Evolutionary conservation across 1,140 invertebrate species (phyloP), one percentile per base, ranked within the genome.

Genomic region (Aphidius gifuensis): DNA sequence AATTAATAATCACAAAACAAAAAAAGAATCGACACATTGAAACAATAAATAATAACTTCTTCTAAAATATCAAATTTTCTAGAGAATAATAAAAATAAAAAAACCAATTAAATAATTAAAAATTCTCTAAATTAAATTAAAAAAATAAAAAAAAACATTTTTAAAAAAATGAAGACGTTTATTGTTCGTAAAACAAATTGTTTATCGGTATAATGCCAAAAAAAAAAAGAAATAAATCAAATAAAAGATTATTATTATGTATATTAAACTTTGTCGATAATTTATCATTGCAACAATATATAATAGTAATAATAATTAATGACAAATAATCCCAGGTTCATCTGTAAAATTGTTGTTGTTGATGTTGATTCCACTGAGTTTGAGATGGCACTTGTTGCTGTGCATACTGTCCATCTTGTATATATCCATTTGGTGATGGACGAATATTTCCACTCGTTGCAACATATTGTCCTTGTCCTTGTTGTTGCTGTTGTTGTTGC

Each of bases 311-410:
- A 42, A 46, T 40, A 58, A 51, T 56, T 62, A 40, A 6, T 16
- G 21, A 44, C 9, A 23, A 42, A 60, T 16, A 39, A 40, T 32
- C 4, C 23, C 23, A 32, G 23, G 51, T 58, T 63, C 39, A 85
- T 79, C 84, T 83, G 66, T 85, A 86, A 79, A 85, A 86, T 67
- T 85, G 84, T 66, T 83, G 84, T 66, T 83, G 81, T 62, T 80
- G 78, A 64, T 77, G 79, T 32, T 79, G 80, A 23, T 69, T 69
- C 75, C 80, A 81, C 44, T 78, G 74, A 11, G 71, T 71, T 48
- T 83, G 83, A n/a, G 74, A 79, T 48, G 77, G 80, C 21, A 60
- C 38, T 46, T 55, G 58, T 61, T 80, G 81, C 46, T 80, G 73
- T 23, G 77, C 77, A 65, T 83, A 83, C 47, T 77, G 75, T 42